phyloP scores from a whole-genome alignment of 2,797 vertebrate genomes.

The Mareca penelope region DNA sequence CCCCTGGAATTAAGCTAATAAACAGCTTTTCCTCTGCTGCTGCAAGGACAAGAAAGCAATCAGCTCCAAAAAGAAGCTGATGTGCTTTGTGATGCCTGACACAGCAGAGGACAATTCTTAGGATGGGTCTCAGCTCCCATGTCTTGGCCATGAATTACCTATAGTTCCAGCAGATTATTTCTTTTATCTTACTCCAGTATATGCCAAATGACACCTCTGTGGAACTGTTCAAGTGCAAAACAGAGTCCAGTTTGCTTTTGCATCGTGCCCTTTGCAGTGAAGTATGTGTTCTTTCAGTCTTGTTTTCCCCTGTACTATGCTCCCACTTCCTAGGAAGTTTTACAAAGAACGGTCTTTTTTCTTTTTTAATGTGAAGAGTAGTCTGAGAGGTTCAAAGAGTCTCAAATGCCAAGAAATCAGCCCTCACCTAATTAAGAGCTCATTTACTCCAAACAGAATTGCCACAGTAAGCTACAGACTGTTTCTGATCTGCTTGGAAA shows the following conservation, averaged over 20 bases:
- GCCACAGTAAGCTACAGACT: constrained; percentile 36
- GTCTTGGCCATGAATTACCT: background rate
- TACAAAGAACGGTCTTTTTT: background rate
- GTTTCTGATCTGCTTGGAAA: constrained; percentile 56
- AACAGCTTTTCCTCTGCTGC: background rate
- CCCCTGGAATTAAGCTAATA: background rate
- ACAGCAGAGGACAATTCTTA: background rate
- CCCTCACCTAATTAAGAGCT: constrained; percentile 62
- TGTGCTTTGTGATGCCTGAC: background rate
- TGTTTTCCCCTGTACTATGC: background rate
- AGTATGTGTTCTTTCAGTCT: background rate
- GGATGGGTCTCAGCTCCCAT: background rate
- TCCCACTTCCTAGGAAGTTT: background rate
- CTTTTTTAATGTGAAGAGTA: background rate
- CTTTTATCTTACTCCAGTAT: background rate
- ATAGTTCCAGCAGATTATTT: background rate
- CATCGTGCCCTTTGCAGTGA: background rate
- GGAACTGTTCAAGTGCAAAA: background rate
- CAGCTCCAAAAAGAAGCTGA: background rate
- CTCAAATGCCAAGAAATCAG: constrained; percentile 18
- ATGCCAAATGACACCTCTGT: background rate
- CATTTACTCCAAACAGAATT: constrained; percentile 42
- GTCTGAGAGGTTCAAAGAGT: constrained; percentile 45
- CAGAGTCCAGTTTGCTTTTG: background rate
- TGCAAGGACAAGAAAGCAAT: background rate